These are phyloP conservation scores for Cyprinodon tularosa DNA, from an alignment of 2,113 vertebrate species.

Conservation along the genomic window DNA sequence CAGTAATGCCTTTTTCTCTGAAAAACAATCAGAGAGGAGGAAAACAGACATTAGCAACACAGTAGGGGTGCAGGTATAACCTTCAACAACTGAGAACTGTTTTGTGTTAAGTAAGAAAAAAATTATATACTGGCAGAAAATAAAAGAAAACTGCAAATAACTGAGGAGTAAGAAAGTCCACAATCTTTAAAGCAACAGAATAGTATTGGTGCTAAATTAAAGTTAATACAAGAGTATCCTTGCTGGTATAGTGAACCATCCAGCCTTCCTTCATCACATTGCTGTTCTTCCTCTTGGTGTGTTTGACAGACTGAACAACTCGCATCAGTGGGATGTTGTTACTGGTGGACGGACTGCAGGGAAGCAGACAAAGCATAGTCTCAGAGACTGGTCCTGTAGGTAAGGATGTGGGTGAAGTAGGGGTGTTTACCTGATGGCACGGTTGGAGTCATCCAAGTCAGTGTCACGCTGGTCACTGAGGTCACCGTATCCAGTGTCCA, in stretches of 20 bases:
- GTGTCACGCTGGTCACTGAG: slow-evolving; percentile 87
- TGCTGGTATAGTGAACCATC: slow-evolving; percentile 98
- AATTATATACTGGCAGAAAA: neutral
- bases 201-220: neutral
- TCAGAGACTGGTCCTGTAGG: neutral
- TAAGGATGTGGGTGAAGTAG: neutral
- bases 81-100: neutral
- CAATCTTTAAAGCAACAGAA: neutral
- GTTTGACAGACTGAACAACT: slow-evolving; percentile 94
- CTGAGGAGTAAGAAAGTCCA: neutral
- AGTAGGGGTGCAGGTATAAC: neutral
- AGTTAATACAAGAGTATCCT: slow-evolving; percentile 86
- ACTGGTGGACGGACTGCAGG: slow-evolving; percentile 87
- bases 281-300: slow-evolving; percentile 95
- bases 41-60: neutral
- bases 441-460: slow-evolving; percentile 90
- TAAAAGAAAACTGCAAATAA: neutral
- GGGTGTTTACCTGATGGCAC: slow-evolving; percentile 87
- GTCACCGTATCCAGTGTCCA: slow-evolving; percentile 83
- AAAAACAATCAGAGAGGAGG: slow-evolving; percentile 31
- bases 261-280: slow-evolving; percentile 95
- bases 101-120: neutral
- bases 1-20: slow-evolving; percentile 97
- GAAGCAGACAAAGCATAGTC: slow-evolving; percentile 11
- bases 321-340: slow-evolving; percentile 98